Evolutionary conservation across 2,113 vertebrate genomes (phyloP), one percentile per base, ranked within the genome.

Genomic region (Protomyctophum bolini): DNA sequence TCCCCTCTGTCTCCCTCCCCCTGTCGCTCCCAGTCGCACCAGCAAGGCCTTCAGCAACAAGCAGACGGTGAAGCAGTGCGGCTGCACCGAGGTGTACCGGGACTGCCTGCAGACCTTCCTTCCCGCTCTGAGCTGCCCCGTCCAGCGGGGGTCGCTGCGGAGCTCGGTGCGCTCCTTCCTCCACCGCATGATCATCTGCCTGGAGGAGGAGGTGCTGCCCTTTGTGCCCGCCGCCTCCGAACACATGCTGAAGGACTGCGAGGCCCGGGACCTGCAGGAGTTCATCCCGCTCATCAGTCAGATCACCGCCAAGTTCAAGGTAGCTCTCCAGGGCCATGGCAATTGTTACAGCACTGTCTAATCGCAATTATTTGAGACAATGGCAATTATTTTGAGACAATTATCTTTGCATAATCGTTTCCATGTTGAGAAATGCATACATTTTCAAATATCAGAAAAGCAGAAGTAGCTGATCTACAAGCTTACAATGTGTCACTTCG

Each of bases 11-110:
- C 33, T 41, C 33, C 33, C 21, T 21, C 21, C 21, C 21, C 33
- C 33, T 6, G 33, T 6, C 64, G 63, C 14, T 14, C 70, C 7
- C 87, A 98, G 98, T 70, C 98, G 98, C 80, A 99, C 98, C 86
- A 99, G 97, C 88, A 99, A 99, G 83, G 98, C 97, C 47, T 99
- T 99, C 93, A 99, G 97, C 92, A 99, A 98, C 92, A 99, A 99
- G 87, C 97, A 99, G 91, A 99, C 98, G 12, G 97, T 99, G 87
- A 98, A 97, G 84, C 95, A 97, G 0, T 98, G 97, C 73, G 96
- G 98, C 88, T 99, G 97, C 87, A 96, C 95, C 0, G 96, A 98
- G 88, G 97, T 98, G 14, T 99, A 99, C 89, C 84, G 96, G 57
- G 96, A 98, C 93, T 99, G 97, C 67, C 92, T 99, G 81, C 95